These are phyloP conservation scores for Pterocles gutturalis DNA, from an alignment of 2,113 vertebrate genomes.

Conservation along the genomic window DNA sequence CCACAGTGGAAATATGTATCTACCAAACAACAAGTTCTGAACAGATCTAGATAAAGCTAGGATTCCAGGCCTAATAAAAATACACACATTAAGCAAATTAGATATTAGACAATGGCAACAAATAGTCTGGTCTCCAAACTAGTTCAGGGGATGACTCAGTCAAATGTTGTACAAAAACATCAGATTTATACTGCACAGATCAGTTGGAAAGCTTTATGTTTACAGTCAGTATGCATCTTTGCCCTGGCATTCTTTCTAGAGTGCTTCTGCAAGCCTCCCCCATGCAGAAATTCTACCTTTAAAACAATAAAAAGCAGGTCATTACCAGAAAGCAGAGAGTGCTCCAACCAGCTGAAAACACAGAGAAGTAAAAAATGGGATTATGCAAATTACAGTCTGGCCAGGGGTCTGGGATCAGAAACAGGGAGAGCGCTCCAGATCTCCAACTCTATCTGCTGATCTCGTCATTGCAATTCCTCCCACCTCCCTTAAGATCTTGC, in stretches of 20 bases:
- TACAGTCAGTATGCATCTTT: not conserved
- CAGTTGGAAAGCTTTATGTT: not conserved
- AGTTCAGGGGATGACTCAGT: not conserved
- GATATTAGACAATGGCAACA: not conserved
- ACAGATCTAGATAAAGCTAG: not conserved
- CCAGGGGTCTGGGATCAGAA: not conserved
- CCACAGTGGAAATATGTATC: not conserved
- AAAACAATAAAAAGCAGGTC: not conserved
- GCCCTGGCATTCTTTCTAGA: not conserved
- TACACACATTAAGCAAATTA: not conserved
- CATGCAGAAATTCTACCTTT: not conserved
- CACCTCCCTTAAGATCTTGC: not conserved
- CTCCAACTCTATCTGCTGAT: not conserved
- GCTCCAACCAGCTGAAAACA: not conserved
- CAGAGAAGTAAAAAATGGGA: not conserved
- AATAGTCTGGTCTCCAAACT: not conserved
- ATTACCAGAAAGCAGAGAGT: not conserved
- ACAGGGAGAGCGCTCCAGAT: not conserved
- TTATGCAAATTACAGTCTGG: not conserved
- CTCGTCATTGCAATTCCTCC: not conserved
- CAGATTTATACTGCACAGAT: not conserved
- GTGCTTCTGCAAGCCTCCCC: not conserved
- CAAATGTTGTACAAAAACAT: not conserved
- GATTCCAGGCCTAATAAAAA: not conserved
- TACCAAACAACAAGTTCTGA: not conserved